phyloP scores from a whole-genome alignment of 2,797 vertebrate species.

The Anguilla marmorata region DNA sequence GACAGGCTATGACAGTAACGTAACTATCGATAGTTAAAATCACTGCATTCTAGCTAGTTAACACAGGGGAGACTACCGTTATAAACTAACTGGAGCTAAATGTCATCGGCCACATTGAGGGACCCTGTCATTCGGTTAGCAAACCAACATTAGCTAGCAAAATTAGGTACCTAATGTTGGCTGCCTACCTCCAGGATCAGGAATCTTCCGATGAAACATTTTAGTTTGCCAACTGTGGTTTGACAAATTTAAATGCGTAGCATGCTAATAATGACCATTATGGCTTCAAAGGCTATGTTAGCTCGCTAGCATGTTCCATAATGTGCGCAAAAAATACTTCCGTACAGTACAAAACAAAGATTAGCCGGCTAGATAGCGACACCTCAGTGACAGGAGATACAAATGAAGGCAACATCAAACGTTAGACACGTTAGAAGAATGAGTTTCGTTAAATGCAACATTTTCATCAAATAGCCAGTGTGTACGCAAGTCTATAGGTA shows the following conservation, averaged over 20 bases:
- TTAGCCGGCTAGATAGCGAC: neutral
- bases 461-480: neutral
- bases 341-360: neutral
- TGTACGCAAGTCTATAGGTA: neutral
- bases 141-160: neutral
- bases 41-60: neutral
- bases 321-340: neutral
- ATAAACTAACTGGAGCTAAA: neutral
- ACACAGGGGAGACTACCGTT: neutral
- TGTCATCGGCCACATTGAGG: neutral
- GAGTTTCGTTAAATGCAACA: neutral
- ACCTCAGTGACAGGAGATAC: neutral
- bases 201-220: neutral
- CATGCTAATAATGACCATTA: neutral
- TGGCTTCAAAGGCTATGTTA: too few species aligned
- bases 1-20: neutral
- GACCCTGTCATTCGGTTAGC: neutral
- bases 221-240: neutral
- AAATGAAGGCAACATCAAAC: neutral
- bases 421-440: neutral
- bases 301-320: neutral
- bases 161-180: neutral
- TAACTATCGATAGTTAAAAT: neutral
- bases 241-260: neutral
- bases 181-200: neutral